A percentile compares a stretch with the other conserved stretches of the same genome.
These are phyloP conservation scores for Petroica traversi DNA, from an alignment of 2,113 vertebrate genomes.

Conservation along the genomic window DNA sequence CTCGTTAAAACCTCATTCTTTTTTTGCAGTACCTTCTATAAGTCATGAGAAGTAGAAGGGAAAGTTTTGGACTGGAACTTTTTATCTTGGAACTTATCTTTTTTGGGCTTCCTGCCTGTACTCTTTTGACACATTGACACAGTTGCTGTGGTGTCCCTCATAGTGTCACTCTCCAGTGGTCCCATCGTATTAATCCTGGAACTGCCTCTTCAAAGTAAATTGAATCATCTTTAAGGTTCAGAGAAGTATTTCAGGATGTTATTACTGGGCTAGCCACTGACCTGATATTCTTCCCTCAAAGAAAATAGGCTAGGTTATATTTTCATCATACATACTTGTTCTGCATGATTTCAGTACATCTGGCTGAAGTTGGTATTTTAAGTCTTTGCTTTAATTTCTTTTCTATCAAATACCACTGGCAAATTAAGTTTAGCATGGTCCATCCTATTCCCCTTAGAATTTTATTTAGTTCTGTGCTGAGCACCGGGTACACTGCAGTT, in stretches of 20 bases:
- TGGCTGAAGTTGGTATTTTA: not conserved
- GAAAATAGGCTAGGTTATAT: not conserved
- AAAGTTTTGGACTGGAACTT: not conserved
- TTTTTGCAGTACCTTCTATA: not conserved
- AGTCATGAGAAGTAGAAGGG: not conserved
- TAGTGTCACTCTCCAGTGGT: not conserved
- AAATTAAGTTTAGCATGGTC: not conserved
- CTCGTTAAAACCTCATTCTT: not conserved
- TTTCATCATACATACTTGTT: not conserved
- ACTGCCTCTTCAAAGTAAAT: not conserved
- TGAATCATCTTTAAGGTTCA: slow-evolving; percentile 26
- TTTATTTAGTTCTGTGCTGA: not conserved
- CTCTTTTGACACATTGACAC: not conserved
- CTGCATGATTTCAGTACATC: not conserved
- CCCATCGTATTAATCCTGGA: slow-evolving; percentile 1
- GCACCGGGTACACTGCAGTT: not conserved
- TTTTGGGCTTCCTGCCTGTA: not conserved
- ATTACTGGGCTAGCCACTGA: not conserved
- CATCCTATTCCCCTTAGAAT: not conserved
- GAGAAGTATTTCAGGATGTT: slow-evolving; percentile 4
- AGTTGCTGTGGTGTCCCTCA: rapidly evolving
- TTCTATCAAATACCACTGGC: not conserved
- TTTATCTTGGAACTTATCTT: not conserved
- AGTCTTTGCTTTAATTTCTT: not conserved
- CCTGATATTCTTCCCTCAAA: not conserved